Conservation (phyloP, 23 tunicate species). For the Trididemnum miniatum region DNA sequence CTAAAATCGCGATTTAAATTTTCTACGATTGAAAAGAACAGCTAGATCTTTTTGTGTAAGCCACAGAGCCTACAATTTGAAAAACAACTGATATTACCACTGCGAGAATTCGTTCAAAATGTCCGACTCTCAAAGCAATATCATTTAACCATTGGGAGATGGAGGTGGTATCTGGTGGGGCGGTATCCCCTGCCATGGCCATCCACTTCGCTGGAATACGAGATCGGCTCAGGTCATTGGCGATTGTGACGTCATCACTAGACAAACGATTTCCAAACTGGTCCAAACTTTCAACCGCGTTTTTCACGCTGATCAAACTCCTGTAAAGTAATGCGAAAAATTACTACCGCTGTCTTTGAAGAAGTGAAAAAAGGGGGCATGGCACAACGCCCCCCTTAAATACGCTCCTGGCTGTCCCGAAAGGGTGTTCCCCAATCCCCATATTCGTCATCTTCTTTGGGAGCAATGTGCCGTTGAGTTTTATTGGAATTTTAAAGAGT, state of each 20-base stretch:
- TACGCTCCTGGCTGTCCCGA: too few relatives aligned
- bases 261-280: slow-evolving; percentile 72
- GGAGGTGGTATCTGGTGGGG: slow-evolving; percentile 67
- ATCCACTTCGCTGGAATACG: slow-evolving; percentile 76
- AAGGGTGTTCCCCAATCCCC: too few relatives aligned
- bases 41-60: too few relatives aligned
- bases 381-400: too few relatives aligned
- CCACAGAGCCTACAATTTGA: too few relatives aligned
- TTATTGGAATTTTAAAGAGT: too few relatives aligned
- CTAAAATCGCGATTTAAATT: too few relatives aligned
- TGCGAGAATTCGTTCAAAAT: slow-evolving; percentile 79
- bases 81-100: slow-evolving; percentile 51
- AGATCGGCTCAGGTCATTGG: slow-evolving; percentile 61
- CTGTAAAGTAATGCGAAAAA: slow-evolving; percentile 23
- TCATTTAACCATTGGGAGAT: slow-evolving; percentile 82
- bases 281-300: slow-evolving; percentile 75
- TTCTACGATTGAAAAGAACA: too few relatives aligned
- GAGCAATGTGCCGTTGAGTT: too few relatives aligned
- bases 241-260: slow-evolving; percentile 57
- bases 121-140: slow-evolving; percentile 46
- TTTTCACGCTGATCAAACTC: slow-evolving; percentile 60
- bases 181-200: slow-evolving; percentile 77
- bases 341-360: too few relatives aligned
- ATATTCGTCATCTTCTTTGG: too few relatives aligned
- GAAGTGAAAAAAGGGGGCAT: too few relatives aligned